Conservation (phyloP, 1,140 invertebrate species). For the Ectropis grisescens region DNA sequence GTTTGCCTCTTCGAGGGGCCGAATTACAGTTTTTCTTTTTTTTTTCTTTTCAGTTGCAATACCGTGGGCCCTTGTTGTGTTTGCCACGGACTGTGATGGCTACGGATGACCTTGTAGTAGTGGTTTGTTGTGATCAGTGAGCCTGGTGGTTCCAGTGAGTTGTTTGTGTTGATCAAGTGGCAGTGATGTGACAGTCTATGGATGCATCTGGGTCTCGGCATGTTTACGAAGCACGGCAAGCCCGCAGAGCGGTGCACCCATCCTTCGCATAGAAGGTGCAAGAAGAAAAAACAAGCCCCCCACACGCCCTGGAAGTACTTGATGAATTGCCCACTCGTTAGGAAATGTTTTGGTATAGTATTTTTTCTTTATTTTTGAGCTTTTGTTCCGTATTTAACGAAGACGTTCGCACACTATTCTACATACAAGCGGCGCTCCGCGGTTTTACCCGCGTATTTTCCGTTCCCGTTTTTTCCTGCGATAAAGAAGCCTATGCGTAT, state of each 20-base stretch:
- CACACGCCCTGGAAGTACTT: constrained; percentile 70
- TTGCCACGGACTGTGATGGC: constrained; percentile 45
- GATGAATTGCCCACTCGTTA: constrained; percentile 72
- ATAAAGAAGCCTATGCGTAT: no score
- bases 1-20: constrained; percentile 13
- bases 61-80: constrained; percentile 33
- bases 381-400: no score
- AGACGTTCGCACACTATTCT: no score
- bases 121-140: constrained; percentile 41
- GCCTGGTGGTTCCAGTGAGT: constrained; percentile 20
- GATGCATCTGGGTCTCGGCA: constrained; percentile 55
- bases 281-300: constrained; percentile 62
- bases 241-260: constrained; percentile 55
- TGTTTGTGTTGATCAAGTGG: constrained; percentile 24
- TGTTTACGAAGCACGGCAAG: constrained; percentile 63
- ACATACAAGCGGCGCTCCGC: no score
- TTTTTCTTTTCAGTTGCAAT: constrained; percentile 64
- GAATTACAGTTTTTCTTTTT: constrained; percentile 57
- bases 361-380: constrained; percentile 37
- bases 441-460: no score
- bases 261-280: constrained; percentile 51
- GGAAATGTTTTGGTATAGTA: constrained; percentile 71
- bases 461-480: no score
- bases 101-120: constrained; percentile 49
- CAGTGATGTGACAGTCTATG: constrained; percentile 64